Base-by-base conservation (phyloP, 1,140 invertebrate genomes). In the Cylas formicarius region DNA sequence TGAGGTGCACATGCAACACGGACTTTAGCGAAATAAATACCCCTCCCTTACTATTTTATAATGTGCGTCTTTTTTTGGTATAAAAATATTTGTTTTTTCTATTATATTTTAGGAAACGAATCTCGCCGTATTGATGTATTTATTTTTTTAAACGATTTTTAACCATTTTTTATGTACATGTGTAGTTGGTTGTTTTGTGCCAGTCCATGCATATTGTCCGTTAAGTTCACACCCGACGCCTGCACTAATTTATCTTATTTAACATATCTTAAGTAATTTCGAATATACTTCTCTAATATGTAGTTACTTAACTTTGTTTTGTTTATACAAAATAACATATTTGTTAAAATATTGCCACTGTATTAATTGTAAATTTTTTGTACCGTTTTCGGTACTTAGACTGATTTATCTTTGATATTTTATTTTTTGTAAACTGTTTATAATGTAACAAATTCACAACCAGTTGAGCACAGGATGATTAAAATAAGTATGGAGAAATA, bases 381-480 rank as follows among this genome's bases (percentile, higher is more conserved):
- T 27, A 22, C 35, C 23, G 34, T 10, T 37, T 45, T 45, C 10
- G 43, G 33, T 45, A 13, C 33, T 10, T 40, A 39, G 35, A 38
- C 44, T 39, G 44, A 46, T 39, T 46, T 36, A 44, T 32, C 10
- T 5, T 19, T 46, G n/a, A 24, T 53, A 44, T 54, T 51, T 55
- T 53, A n/a, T 54, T 38, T 52, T 55, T 55, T 53, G 40, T 56
- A 55, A 56, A 48, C 14, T 45, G 7, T 40, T n/a, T n/a, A n/a
- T n/a, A n/a, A n/a, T n/a, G n/a, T 26, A 40, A 44, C 27, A 28
- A 46, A 43, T 45, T 52, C 56, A 57, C 44, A 55, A 52, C 53
- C 52, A 53, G 55, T 58, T 53, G 55, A 58, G 56, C 56, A 58
- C 56, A 58, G 38, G 53, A 57, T 52, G 49, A 52, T 49, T 58